Conservation (phyloP, 2,113 vertebrate species). For the Polypterus bichir region DNA sequence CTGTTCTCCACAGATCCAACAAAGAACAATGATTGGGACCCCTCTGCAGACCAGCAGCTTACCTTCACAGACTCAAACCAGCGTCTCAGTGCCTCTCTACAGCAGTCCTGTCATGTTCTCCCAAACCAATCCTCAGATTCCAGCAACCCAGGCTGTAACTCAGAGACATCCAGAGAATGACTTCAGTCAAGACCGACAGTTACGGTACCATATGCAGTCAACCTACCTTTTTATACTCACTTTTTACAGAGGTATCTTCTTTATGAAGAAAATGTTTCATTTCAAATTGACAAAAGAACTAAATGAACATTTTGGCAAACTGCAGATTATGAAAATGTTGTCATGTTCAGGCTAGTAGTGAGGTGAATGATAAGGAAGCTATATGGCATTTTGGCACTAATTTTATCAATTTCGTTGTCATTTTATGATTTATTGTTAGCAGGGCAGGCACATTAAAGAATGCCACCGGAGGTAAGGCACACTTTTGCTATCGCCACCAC, state of each 20-base stretch:
- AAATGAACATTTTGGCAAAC: too few relatives aligned
- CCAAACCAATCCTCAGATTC: conserved; percentile 36
- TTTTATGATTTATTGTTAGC: too few relatives aligned
- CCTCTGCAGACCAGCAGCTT: conserved; percentile 39
- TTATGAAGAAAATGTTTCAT: neutral
- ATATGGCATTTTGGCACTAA: too few relatives aligned
- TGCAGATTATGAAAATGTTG: too few relatives aligned
- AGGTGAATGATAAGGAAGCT: too few relatives aligned
- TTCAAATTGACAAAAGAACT: too few relatives aligned
- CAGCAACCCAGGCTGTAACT: conserved; percentile 26
- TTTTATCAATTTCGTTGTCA: too few relatives aligned
- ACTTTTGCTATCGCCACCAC: too few relatives aligned
- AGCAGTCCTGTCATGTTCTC: conserved; percentile 60
- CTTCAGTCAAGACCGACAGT: conserved; percentile 52
- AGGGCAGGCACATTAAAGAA: too few relatives aligned
- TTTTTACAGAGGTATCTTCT: neutral
- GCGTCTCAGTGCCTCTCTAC: conserved; percentile 54
- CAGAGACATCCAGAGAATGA: conserved; percentile 45
- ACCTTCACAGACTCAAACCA: conserved; percentile 43
- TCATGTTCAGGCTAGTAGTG: too few relatives aligned
- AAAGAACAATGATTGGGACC: conserved; percentile 33
- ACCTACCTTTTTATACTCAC: neutral
- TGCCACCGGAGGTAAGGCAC: too few relatives aligned
- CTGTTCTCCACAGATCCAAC: conserved; percentile 29
- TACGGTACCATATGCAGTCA: conserved; percentile 28